Evolutionary conservation across 2,797 vertebrate genomes (phyloP).

Genomic region (Parauchenoglanis ngamensis): DNA sequence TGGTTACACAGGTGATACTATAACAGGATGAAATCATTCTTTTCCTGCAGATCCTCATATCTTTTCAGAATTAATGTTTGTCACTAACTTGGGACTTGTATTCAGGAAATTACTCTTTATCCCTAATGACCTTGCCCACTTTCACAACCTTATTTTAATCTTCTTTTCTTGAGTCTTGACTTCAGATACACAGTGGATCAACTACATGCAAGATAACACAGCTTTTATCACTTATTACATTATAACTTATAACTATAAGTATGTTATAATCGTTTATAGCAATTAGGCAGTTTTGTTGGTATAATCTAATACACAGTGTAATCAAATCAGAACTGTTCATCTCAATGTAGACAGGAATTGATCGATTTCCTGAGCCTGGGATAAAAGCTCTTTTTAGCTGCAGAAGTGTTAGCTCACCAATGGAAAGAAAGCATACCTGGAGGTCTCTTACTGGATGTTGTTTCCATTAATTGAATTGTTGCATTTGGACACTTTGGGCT

Average conservation of each 20-base stretch:
- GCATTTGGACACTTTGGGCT: conserved; percentile 5
- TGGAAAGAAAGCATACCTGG: background rate
- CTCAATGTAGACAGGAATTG: background rate
- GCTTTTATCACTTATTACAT: background rate
- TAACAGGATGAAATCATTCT: background rate
- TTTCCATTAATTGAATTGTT: conserved; percentile 19
- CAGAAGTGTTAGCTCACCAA: background rate
- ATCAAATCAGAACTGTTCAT: conserved; percentile 5
- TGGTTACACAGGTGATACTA: background rate
- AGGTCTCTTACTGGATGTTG: background rate
- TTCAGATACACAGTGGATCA: conserved; percentile 12
- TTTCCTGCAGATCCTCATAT: conserved; percentile 31
- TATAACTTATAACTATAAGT: background rate
- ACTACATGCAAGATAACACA: background rate
- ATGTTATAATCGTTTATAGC: background rate
- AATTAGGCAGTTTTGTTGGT: background rate
- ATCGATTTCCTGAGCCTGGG: background rate
- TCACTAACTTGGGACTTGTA: conserved; percentile 36
- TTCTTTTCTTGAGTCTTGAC: conserved; percentile 7
- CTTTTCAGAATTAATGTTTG: conserved; percentile 39
- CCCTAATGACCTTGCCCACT: conserved; percentile 25
- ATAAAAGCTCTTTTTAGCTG: background rate
- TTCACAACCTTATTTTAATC: conserved; percentile 17
- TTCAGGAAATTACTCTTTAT: conserved; percentile 34
- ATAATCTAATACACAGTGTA: background rate